These are phyloP conservation scores for Platygyra sinensis DNA, from an alignment of 64 coral and sea anemone species.

Conservation along the genomic window DNA sequence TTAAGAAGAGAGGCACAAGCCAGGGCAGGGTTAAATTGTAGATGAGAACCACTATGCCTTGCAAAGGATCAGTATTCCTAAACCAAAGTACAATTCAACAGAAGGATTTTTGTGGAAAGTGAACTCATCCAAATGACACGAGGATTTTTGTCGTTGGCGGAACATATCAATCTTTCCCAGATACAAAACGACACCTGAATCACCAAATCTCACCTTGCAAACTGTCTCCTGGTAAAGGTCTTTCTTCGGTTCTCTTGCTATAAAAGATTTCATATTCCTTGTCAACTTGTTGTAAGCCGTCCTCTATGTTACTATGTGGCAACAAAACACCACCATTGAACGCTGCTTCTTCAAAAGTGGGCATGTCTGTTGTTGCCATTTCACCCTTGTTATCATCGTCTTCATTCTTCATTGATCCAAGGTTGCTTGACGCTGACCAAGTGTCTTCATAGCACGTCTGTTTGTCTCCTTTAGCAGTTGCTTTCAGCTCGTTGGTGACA, in stretches of 20 bases:
- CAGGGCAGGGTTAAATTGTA: too few species aligned
- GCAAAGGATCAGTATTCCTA: too few species aligned
- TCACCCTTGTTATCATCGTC: background rate
- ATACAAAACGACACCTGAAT: too few species aligned
- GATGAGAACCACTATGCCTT: too few species aligned
- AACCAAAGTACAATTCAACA: too few species aligned
- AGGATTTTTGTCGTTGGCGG: too few species aligned
- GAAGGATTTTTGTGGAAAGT: too few species aligned
- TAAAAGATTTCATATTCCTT: background rate
- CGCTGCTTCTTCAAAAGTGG: background rate
- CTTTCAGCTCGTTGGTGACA: too few species aligned
- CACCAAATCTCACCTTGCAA: background rate
- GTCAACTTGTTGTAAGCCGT: background rate
- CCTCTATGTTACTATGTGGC: background rate
- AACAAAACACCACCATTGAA: background rate
- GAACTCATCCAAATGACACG: too few species aligned
- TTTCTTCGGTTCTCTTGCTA: background rate
- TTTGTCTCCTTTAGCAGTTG: background rate
- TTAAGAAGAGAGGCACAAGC: too few species aligned
- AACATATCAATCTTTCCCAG: too few species aligned
- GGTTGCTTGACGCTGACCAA: slow-evolving; percentile 18
- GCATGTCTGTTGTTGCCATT: background rate
- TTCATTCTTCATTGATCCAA: background rate
- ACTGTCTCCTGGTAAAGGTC: background rate
- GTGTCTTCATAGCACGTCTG: background rate